Conservation (phyloP, 2,797 vertebrate species). For the Varecia variegata region DNA sequence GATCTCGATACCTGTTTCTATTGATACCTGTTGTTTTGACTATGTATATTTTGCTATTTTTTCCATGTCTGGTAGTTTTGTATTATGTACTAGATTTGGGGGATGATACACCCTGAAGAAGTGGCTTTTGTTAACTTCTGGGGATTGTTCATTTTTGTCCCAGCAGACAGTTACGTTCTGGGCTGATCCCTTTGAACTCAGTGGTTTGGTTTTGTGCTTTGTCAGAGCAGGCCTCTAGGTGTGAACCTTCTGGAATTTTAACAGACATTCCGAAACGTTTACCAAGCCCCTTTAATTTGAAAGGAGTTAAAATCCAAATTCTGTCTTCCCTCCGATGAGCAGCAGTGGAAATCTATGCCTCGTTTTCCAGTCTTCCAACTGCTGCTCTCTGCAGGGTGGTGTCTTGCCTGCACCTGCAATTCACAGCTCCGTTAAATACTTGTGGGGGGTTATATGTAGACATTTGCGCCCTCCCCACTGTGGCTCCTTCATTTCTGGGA, state of each 20-base stretch:
- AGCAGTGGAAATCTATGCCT: background rate
- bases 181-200: background rate
- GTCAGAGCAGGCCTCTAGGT: background rate
- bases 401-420: fast-evolving
- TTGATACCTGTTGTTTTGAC: background rate
- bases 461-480: background rate
- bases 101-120: background rate
- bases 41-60: background rate
- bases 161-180: background rate
- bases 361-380: background rate
- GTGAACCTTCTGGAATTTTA: background rate
- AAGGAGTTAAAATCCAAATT: background rate
- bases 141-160: too few species aligned
- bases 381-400: fast-evolving
- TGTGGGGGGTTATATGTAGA: background rate
- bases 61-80: background rate
- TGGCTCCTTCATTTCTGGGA: background rate
- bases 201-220: background rate
- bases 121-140: background rate
- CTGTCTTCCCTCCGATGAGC: background rate
- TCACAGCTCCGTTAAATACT: background rate
- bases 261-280: background rate
- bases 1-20: background rate
- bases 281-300: background rate
- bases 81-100: background rate